phyloP scores from a whole-genome alignment of 2,797 vertebrate species.

The Trichosurus vulpecula region DNA sequence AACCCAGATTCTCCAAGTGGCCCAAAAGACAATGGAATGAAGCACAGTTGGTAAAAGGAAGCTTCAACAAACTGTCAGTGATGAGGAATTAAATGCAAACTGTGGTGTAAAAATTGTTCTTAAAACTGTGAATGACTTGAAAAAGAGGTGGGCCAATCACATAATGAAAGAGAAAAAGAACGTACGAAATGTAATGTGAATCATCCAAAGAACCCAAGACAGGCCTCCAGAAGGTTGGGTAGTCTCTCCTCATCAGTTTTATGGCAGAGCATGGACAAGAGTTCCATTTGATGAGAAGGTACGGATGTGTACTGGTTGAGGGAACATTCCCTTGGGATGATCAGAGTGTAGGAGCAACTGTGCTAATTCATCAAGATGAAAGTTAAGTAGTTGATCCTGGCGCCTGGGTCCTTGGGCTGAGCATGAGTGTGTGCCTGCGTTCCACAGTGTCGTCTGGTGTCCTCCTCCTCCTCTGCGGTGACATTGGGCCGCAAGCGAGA shows the following conservation, averaged over 20 bases:
- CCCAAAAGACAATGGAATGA: neutral
- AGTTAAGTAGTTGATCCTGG: too few species aligned
- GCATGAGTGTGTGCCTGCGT: too few species aligned
- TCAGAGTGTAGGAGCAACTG: neutral
- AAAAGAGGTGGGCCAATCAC: neutral
- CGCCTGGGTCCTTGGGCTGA: too few species aligned
- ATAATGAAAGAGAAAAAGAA: neutral
- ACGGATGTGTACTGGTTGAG: neutral
- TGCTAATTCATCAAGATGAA: neutral
- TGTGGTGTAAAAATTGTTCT: too few species aligned
- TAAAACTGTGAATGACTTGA: neutral
- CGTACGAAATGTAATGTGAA: neutral
- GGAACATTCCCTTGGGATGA: neutral
- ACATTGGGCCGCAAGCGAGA: too few species aligned
- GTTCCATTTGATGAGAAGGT: neutral
- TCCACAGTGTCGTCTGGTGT: too few species aligned
- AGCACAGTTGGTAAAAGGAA: neutral
- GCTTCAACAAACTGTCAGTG: neutral
- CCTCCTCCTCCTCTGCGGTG: too few species aligned
- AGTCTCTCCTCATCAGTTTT: neutral
- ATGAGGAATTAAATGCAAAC: neutral
- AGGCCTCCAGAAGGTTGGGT: neutral
- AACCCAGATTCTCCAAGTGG: neutral
- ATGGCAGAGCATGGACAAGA: neutral
- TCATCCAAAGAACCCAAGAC: neutral